Conservation (phyloP, 2,113 vertebrate species). For the Microtus oregoni region DNA sequence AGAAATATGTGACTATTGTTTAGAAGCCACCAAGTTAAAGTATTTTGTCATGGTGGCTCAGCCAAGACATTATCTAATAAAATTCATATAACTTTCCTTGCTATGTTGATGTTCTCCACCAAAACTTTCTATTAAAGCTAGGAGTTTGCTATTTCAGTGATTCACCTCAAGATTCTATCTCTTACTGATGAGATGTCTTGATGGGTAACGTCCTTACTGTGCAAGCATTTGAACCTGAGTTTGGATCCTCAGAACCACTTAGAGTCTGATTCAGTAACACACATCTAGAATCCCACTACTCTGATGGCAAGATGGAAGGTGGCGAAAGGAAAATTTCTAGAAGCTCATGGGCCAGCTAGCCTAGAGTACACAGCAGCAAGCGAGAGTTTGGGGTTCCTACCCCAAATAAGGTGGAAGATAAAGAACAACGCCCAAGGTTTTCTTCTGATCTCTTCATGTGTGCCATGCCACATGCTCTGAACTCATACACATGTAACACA, state of each 20-base stretch:
- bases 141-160: background rate
- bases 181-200: background rate
- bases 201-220: background rate
- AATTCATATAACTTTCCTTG: background rate
- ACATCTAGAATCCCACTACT: background rate
- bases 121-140: slow-evolving; percentile 37
- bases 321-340: background rate
- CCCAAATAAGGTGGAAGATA: background rate
- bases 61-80: background rate
- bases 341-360: background rate
- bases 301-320: background rate
- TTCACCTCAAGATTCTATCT: slow-evolving; percentile 8
- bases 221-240: background rate
- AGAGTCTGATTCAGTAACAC: background rate
- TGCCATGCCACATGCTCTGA: too few species aligned
- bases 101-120: background rate
- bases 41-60: background rate
- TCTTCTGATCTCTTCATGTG: too few species aligned
- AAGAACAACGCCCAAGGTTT: background rate
- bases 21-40: background rate
- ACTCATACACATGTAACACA: background rate
- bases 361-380: background rate
- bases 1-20: background rate
- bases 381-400: background rate
- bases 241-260: background rate